Evolutionary conservation across 2,888 invertebrate species (phyloP).

Genomic region (Oligia fasciuncula): DNA sequence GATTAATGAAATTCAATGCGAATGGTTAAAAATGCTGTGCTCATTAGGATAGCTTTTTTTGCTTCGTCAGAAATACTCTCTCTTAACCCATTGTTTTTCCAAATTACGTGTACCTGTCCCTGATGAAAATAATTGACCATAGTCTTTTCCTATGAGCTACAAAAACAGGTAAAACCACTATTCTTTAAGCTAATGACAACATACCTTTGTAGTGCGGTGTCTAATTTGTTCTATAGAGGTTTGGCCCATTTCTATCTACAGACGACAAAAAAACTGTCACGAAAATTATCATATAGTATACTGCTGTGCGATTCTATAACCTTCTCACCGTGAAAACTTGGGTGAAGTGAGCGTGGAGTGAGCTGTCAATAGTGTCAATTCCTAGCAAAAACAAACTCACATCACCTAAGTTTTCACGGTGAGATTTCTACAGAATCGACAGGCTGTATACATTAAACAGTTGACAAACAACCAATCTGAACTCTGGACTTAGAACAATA

Average conservation of each 20-base stretch:
- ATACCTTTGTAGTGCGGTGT: not conserved
- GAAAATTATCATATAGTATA: conserved; percentile 10
- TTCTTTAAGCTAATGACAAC: not conserved
- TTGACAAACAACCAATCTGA: conserved; percentile 18
- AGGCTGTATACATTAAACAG: conserved; percentile 12
- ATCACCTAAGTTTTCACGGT: too few species aligned
- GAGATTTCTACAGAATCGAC: too few species aligned
- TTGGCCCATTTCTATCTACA: not conserved
- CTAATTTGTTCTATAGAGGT: not conserved
- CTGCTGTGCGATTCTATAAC: not conserved
- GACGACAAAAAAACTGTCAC: not conserved
- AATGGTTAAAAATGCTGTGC: not conserved
- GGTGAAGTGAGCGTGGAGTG: too few species aligned
- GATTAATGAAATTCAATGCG: not conserved
- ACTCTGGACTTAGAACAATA: conserved; percentile 17
- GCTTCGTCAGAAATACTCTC: not conserved
- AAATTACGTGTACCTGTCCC: not conserved
- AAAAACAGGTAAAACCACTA: not conserved
- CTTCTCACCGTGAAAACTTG: too few species aligned
- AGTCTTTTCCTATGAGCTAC: not conserved
- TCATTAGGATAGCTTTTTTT: not conserved
- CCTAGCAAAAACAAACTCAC: too few species aligned
- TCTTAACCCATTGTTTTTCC: not conserved
- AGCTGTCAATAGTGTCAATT: too few species aligned
- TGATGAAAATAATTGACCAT: not conserved